phyloP scores from a whole-genome alignment of 2,888 invertebrate genomes.

The Cylloceria caligata region DNA sequence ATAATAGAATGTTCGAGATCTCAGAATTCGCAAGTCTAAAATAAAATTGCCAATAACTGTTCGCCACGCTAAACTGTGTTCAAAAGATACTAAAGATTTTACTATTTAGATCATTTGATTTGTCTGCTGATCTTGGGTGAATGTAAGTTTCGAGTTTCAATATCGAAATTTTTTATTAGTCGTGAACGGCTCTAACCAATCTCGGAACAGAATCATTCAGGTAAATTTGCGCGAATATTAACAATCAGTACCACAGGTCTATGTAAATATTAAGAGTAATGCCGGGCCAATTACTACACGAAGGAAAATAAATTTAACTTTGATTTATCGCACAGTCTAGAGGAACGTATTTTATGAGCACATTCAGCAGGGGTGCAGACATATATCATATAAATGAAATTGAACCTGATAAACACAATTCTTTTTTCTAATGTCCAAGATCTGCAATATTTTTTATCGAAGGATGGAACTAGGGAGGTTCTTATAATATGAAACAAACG shows the following conservation, averaged over 20 bases:
- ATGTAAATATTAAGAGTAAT: slow-evolving; percentile 6
- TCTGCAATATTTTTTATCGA: slow-evolving; percentile 84
- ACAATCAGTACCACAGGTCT: background rate
- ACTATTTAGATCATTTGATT: slow-evolving; percentile 76
- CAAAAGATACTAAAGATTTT: slow-evolving; percentile 77
- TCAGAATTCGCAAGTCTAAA: slow-evolving; percentile 67
- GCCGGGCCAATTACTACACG: background rate
- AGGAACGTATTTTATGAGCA: background rate
- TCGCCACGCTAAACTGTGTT: slow-evolving; percentile 84
- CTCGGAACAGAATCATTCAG: background rate
- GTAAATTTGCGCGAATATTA: background rate
- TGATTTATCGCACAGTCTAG: background rate
- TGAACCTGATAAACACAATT: slow-evolving; percentile 72
- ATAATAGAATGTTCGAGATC: slow-evolving; percentile 5
- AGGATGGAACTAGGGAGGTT: slow-evolving; percentile 82
- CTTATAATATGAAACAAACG: slow-evolving; percentile 71
- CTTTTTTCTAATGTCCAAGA: slow-evolving; percentile 63
- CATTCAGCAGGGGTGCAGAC: slow-evolving; percentile 24
- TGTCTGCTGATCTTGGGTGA: slow-evolving; percentile 78
- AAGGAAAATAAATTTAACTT: background rate
- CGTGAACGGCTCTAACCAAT: background rate
- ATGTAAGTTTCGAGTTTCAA: slow-evolving; percentile 70
- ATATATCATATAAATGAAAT: slow-evolving; percentile 3
- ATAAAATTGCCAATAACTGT: slow-evolving; percentile 81
- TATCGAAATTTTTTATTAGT: slow-evolving; percentile 23